phyloP scores from a whole-genome alignment of 2,797 vertebrate species.

The Rousettus madagascariensis region DNA sequence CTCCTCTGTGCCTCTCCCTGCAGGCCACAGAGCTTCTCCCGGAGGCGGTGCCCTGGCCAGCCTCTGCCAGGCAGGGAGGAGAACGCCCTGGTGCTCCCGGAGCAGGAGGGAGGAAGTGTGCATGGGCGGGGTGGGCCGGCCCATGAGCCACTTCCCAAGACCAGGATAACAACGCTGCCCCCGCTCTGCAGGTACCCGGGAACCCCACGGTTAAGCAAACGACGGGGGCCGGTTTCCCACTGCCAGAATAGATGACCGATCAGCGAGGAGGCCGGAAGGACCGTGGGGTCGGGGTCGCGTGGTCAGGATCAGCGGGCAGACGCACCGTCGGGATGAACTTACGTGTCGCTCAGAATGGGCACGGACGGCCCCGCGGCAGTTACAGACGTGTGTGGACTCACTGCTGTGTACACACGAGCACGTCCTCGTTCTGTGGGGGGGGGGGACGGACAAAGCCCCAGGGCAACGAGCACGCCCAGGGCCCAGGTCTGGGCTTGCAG shows the following conservation, averaged over 20 bases:
- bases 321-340: rapidly evolving
- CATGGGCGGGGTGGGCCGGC: rapidly evolving
- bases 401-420: rapidly evolving
- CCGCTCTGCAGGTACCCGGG: rapidly evolving
- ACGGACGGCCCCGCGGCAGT: rapidly evolving
- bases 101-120: rapidly evolving
- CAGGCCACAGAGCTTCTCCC: not conserved
- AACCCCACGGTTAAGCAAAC: rapidly evolving
- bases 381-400: rapidly evolving
- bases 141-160: rapidly evolving
- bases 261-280: not conserved
- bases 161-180: rapidly evolving
- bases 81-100: not conserved
- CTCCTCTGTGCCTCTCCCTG: not conserved
- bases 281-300: rapidly evolving
- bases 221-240: not conserved
- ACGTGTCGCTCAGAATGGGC: rapidly evolving
- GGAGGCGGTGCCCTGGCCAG: rapidly evolving
- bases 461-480: rapidly evolving
- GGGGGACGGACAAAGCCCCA: too few relatives aligned
- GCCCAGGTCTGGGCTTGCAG: not conserved
- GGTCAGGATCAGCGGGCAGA: not conserved
- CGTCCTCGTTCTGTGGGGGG: rapidly evolving
- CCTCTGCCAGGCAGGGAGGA: not conserved
- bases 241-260: not conserved